Conservation (phyloP, 1,140 invertebrate genomes). For the Adelges cooleyi region DNA sequence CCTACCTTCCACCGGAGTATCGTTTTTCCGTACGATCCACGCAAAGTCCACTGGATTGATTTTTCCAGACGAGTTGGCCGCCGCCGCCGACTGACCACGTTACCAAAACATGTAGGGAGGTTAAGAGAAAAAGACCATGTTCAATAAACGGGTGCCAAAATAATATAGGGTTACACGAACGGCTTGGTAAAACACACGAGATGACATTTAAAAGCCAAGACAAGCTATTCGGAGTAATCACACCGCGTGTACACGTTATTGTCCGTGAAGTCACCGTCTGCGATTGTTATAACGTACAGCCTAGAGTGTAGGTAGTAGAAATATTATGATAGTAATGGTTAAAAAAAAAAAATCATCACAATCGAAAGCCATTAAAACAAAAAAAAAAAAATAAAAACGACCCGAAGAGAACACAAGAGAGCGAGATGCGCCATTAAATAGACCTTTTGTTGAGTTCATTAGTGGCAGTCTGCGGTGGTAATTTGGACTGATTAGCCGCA, state of each 20-base stretch:
- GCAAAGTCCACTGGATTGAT: background rate
- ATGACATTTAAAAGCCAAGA: no score
- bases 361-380: background rate
- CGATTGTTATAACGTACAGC: no score
- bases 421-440: background rate
- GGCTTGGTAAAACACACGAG: no score
- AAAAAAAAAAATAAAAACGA: background rate
- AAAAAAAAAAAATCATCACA: background rate
- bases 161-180: background rate
- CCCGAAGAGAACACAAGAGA: background rate
- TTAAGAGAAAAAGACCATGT: background rate
- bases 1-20: background rate
- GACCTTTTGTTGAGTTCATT: slow-evolving; percentile 8
- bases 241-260: no score
- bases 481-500: slow-evolving; percentile 6
- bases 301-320: no score
- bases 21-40: slow-evolving; percentile 2
- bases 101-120: no score
- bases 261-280: no score
- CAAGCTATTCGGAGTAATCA: no score
- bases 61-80: background rate
- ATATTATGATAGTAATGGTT: no score
- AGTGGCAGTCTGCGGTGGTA: background rate
- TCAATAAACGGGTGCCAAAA: background rate
- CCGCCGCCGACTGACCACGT: background rate